Evolutionary conservation across 2,113 vertebrate genomes (phyloP).

Genomic region (Calyptommatus sinebrachiatus): DNA sequence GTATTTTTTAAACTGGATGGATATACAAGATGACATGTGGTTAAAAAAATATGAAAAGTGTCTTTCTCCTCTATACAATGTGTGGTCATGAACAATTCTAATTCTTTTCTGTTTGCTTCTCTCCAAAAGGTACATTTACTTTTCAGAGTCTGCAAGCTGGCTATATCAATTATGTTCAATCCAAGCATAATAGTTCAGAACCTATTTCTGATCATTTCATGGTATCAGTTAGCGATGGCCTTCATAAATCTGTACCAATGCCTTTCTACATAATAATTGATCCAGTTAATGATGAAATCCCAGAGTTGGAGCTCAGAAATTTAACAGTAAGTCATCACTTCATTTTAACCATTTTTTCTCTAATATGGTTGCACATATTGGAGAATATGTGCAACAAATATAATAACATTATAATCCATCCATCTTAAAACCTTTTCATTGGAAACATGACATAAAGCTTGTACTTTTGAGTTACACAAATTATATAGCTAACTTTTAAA

Average conservation of each 20-base stretch:
- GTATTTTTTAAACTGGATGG: no score
- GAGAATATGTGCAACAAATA: no score
- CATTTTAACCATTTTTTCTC: background rate
- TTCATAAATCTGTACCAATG: slow-evolving; percentile 66
- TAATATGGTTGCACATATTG: background rate
- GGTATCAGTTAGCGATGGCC: slow-evolving; percentile 69
- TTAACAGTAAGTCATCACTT: slow-evolving; percentile 57
- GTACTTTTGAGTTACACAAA: background rate
- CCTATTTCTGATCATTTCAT: slow-evolving; percentile 60
- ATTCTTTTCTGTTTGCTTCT: slow-evolving; percentile 38
- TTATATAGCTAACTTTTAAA: background rate
- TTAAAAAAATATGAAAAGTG: background rate
- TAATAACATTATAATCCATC: background rate
- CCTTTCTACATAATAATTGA: slow-evolving; percentile 72
- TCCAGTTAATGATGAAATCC: slow-evolving; percentile 71
- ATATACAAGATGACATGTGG: no score
- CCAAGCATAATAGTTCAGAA: slow-evolving; percentile 59
- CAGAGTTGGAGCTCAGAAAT: slow-evolving; percentile 66
- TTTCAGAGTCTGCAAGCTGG: slow-evolving; percentile 67
- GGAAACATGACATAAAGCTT: background rate
- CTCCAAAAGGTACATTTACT: slow-evolving; percentile 66
- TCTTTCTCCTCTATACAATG: background rate
- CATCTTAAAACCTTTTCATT: background rate
- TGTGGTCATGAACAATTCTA: slow-evolving; percentile 26
- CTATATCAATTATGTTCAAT: slow-evolving; percentile 69